Percentiles rank a stretch among this genome's conserved stretches.
Evolutionary conservation across 92 coral and sea anemone genomes (phyloP).

Genomic region (Paragorgia papillata): DNA sequence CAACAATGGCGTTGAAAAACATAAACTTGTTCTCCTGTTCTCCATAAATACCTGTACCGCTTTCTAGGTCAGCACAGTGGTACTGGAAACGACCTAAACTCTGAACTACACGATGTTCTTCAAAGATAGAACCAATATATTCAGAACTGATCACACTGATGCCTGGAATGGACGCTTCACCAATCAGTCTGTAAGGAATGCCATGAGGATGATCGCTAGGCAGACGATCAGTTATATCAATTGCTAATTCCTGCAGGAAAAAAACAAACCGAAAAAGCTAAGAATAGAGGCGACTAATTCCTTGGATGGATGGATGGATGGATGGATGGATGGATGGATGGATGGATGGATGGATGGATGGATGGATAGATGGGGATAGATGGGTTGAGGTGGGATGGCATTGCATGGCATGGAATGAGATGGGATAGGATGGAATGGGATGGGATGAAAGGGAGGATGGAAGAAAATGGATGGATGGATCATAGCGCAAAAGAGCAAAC

Average conservation of each 20-base stretch:
- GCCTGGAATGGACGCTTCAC: constrained; percentile 94
- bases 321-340: too few relatives aligned
- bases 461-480: too few relatives aligned
- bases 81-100: constrained; percentile 83
- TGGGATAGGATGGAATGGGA: too few relatives aligned
- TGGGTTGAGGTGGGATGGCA: too few relatives aligned
- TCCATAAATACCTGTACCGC: constrained; percentile 96
- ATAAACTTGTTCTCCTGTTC: constrained; percentile 95
- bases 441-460: too few relatives aligned
- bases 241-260: constrained; percentile 77
- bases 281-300: background rate
- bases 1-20: constrained; percentile 92
- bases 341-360: too few relatives aligned
- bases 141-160: constrained; percentile 76
- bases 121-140: constrained; percentile 89
- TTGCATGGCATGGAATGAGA: too few relatives aligned
- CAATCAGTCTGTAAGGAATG: constrained; percentile 95
- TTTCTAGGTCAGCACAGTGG: constrained; percentile 77
- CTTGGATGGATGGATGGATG: too few relatives aligned
- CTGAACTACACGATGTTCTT: constrained; percentile 94
- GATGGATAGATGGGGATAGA: too few relatives aligned
- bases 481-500: too few relatives aligned
- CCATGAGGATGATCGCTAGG: constrained; percentile 96
- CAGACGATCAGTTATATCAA: constrained; percentile 94
- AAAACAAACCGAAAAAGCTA: background rate